Evolutionary conservation across 2,888 invertebrate species (phyloP).

Genomic region (Cistogaster globosa): DNA sequence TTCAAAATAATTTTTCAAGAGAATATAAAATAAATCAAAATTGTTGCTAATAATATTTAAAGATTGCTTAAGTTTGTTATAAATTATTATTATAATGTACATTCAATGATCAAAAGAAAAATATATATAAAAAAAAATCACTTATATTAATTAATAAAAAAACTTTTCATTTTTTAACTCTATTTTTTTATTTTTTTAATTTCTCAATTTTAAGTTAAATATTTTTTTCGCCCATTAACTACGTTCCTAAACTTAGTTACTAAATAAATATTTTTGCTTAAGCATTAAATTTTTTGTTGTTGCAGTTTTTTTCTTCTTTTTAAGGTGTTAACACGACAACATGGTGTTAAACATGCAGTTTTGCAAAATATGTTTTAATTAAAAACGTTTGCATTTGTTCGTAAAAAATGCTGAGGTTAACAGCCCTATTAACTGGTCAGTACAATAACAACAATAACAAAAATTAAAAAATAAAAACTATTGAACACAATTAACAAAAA

Average conservation of each 20-base stretch:
- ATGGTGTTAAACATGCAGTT: slow-evolving; percentile 40
- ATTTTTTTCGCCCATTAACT: background rate
- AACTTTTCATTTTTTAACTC: too few relatives aligned
- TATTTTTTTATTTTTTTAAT: too few relatives aligned
- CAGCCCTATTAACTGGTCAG: slow-evolving; percentile 20
- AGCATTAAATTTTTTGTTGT: background rate
- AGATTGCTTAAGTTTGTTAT: too few relatives aligned
- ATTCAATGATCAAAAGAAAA: too few relatives aligned
- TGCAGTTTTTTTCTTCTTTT: background rate
- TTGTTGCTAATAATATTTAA: too few relatives aligned
- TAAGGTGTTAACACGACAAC: slow-evolving; percentile 41
- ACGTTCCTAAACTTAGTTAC: background rate
- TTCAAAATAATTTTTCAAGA: too few relatives aligned
- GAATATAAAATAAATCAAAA: too few relatives aligned
- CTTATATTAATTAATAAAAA: too few relatives aligned
- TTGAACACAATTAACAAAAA: slow-evolving; percentile 50
- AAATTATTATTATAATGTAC: too few relatives aligned
- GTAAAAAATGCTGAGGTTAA: slow-evolving; percentile 35
- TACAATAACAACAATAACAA: background rate
- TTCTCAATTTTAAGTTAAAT: too few relatives aligned
- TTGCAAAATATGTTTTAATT: background rate
- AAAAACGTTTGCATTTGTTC: background rate
- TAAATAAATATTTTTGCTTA: background rate
- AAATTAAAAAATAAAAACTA: slow-evolving; percentile 4
- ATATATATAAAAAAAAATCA: too few relatives aligned